Evolutionary conservation across 2,113 vertebrate species (phyloP).

Genomic region (Crypturellus undulatus): DNA sequence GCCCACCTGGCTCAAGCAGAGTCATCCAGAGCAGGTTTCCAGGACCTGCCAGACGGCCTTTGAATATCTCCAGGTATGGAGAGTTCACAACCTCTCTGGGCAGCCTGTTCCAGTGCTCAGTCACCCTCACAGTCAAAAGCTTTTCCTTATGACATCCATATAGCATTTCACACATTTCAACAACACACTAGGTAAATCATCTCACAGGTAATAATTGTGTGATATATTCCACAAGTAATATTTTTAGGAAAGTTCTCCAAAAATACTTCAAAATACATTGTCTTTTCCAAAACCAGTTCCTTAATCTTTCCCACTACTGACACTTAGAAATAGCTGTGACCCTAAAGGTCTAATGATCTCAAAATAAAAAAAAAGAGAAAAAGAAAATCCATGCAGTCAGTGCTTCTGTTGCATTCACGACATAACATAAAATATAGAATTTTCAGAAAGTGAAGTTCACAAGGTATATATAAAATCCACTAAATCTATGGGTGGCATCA

Average conservation of each 20-base stretch:
- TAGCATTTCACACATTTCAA: background rate
- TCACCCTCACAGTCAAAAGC: background rate
- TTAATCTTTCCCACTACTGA: background rate
- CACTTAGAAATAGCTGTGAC: background rate
- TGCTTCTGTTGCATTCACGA: background rate
- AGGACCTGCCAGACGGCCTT: background rate
- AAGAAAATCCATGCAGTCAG: accelerated
- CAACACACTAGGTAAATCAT: background rate
- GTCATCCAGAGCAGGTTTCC: background rate
- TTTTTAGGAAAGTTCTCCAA: background rate
- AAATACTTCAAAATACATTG: background rate
- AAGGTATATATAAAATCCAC: background rate
- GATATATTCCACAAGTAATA: background rate
- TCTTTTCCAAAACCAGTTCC: background rate
- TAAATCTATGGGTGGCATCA: background rate
- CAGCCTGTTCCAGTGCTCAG: background rate
- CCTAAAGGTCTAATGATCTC: background rate
- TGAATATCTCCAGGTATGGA: background rate
- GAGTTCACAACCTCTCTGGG: background rate
- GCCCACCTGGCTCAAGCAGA: background rate
- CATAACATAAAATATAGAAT: background rate
- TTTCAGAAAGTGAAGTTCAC: background rate
- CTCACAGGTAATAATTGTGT: background rate
- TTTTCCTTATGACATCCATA: background rate
- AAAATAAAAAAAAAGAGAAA: background rate